phyloP scores from a whole-genome alignment of 1,140 invertebrate species.

The Periplaneta americana region DNA sequence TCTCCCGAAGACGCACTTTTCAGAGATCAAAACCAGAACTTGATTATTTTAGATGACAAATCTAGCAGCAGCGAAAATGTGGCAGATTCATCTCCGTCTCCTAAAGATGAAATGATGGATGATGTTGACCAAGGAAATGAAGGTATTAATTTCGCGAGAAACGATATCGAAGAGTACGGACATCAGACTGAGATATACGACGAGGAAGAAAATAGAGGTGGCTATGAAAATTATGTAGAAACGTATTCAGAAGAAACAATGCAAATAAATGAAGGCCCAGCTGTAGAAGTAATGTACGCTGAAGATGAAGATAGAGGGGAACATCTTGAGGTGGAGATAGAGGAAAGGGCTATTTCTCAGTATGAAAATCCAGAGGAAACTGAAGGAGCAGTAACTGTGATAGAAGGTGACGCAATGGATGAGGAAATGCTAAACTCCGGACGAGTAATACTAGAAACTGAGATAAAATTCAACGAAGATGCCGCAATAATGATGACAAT shows the following conservation, averaged over 20 bases:
- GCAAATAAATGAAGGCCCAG: not conserved
- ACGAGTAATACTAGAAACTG: constrained; percentile 68
- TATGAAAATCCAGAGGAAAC: not conserved
- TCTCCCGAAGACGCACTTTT: not conserved
- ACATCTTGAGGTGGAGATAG: not conserved
- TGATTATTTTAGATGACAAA: not conserved
- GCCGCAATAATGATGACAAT: constrained; percentile 76
- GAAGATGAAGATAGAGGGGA: constrained; percentile 15
- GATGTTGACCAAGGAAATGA: not conserved
- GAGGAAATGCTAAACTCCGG: constrained; percentile 13
- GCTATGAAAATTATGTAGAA: not conserved
- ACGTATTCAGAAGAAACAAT: not conserved
- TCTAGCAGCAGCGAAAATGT: not conserved
- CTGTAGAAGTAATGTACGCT: not conserved
- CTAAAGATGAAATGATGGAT: not conserved
- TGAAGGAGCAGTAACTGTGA: constrained; percentile 5
- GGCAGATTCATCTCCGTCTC: not conserved
- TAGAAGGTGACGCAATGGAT: constrained; percentile 11
- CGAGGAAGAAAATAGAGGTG: not conserved
- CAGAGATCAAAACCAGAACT: not conserved
- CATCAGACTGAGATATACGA: not conserved
- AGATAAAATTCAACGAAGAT: constrained; percentile 70
- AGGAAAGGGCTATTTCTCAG: constrained; percentile 28
- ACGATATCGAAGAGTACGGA: not conserved
- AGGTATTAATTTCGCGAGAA: not conserved